These are phyloP conservation scores for Epinephelus awoara DNA, from an alignment of 2,797 vertebrate genomes.

Conservation along the genomic window DNA sequence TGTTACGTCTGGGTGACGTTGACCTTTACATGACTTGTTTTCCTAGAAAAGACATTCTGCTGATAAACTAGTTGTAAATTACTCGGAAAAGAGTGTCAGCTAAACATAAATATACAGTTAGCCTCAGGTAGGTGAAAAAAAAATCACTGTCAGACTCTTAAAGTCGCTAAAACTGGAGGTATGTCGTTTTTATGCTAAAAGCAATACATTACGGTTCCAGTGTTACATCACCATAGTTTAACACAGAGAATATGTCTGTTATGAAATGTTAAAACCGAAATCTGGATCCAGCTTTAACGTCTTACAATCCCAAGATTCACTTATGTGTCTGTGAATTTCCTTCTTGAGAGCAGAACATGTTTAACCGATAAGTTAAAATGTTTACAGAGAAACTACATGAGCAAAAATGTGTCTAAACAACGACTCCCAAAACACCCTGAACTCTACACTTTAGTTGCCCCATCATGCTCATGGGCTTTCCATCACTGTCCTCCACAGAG, in stretches of 20 bases:
- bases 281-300: neutral
- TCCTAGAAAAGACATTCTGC: slow-evolving; percentile 16
- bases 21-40: slow-evolving; percentile 60
- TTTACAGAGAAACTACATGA: no score
- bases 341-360: neutral
- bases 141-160: neutral
- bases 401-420: neutral
- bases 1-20: slow-evolving; percentile 47
- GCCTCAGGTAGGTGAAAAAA: slow-evolving; percentile 2
- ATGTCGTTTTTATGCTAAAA: neutral
- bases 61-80: slow-evolving; percentile 47
- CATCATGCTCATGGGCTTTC: slow-evolving; percentile 60
- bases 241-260: neutral
- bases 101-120: slow-evolving; percentile 6
- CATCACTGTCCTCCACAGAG: slow-evolving; percentile 51
- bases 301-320: neutral
- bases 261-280: neutral
- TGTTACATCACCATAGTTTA: neutral
- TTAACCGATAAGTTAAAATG: neutral
- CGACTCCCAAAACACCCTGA: slow-evolving; percentile 30
- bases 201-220: neutral
- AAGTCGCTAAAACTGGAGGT: neutral
- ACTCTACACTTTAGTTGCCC: slow-evolving; percentile 36
- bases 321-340: neutral
- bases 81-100: slow-evolving; percentile 13